phyloP scores from a whole-genome alignment of 2,113 vertebrate genomes.

The Rhipidura dahli region DNA sequence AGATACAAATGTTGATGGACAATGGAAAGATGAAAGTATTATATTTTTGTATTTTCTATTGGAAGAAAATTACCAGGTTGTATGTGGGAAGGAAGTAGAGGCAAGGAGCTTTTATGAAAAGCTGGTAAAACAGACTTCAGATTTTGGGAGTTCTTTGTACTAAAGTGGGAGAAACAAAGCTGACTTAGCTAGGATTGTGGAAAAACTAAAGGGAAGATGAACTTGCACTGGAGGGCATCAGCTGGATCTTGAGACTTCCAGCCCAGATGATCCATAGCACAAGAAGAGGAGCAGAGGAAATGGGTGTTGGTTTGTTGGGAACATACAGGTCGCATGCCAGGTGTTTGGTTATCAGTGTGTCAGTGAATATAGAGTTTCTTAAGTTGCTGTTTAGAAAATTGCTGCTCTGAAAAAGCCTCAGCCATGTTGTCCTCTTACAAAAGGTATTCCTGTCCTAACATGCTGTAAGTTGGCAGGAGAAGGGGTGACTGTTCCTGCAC shows the following conservation, averaged over 20 bases:
- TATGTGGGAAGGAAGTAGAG: not conserved
- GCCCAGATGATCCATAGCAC: not conserved
- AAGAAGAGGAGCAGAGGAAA: not conserved
- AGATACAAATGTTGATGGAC: not conserved
- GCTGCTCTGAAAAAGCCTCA: not conserved
- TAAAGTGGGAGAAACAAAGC: not conserved
- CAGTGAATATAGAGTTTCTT: not conserved
- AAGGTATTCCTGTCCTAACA: constrained; percentile 48
- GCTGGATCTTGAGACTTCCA: not conserved
- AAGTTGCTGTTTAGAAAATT: not conserved
- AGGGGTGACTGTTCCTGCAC: constrained; percentile 49
- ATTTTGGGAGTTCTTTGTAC: not conserved
- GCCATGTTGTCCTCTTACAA: constrained; percentile 29
- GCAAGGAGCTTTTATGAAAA: not conserved
- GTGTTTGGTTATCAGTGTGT: not conserved
- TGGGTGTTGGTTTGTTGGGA: not conserved
- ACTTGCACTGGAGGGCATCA: not conserved
- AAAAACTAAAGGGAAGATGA: not conserved
- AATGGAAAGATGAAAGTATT: not conserved
- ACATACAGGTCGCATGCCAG: not conserved
- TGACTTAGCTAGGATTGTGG: not conserved
- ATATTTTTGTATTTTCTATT: not conserved
- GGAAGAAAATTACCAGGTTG: not conserved
- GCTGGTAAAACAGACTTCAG: not conserved
- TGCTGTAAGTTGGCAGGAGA: constrained; percentile 36